Evolutionary conservation across 2,797 vertebrate species (phyloP), one percentile per base, ranked within the genome.

Genomic region (Paratrypauchen microcephalus): DNA sequence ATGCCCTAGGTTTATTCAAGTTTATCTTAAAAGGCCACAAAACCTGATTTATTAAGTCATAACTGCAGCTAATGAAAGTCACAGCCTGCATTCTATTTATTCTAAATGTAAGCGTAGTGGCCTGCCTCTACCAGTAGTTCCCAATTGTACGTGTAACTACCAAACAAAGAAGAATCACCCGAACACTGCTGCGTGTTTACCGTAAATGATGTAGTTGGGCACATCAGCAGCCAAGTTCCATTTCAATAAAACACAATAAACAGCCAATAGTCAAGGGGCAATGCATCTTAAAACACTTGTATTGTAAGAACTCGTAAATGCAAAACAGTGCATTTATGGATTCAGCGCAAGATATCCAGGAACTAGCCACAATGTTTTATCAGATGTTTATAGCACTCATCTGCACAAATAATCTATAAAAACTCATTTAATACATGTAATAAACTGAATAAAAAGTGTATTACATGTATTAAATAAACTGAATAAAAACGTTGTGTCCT

Each of bases 371-470:
- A 67, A 57, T 6, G 23, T 56, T 39, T 66, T 23, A 36, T 36
- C 26, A 39, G 13, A 11, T 56, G 12, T 65, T 66, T 56, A 55
- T 11, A 16, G 50, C 26, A 19, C 2, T 55, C 19, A 39, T 21
- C 60, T 41, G 26, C 18, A 36, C 58, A 58, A 12, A n/a, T 11
- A 21, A 18, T 32, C 1, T 7, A 61, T 11, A n/a, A 45, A 5
- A 24, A 24, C 39, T 19, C 15, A 23, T 63, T 63, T 65, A 30
- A 65, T 30, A 50, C 16, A 65, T 45, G 61, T 24, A 26, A 47
- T 64, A 63, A 63, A 63, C 47, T 5, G 23, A 24, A 63, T 13
- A n/a, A n/a, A n/a, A n/a, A n/a, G n/a, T n/a, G n/a, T n/a, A n/a
- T n/a, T n/a, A n/a, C n/a, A n/a, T n/a, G n/a, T n/a, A n/a, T n/a